phyloP scores from a whole-genome alignment of 2,113 vertebrate species.

The Oophaga pumilio region DNA sequence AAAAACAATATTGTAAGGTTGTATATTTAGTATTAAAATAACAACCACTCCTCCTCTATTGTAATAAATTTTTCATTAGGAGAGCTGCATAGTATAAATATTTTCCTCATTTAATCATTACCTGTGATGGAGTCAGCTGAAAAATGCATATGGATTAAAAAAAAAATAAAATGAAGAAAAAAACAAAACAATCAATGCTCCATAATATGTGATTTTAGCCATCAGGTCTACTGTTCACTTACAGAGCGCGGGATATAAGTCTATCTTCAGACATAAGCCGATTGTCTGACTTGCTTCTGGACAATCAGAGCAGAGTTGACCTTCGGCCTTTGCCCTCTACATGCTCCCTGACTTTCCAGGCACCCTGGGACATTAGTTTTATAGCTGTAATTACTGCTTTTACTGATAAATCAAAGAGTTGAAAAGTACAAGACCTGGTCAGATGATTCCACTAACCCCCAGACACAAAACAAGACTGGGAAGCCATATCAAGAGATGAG shows the following conservation, averaged over 20 bases:
- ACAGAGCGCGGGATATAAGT: neutral
- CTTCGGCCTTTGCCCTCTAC: slow-evolving; percentile 65
- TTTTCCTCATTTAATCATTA: too few relatives aligned
- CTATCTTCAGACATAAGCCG: neutral
- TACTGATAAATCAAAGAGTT: slow-evolving; percentile 54
- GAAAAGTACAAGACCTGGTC: slow-evolving; percentile 44
- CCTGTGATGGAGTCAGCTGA: too few relatives aligned
- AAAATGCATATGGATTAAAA: neutral
- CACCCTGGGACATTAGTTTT: slow-evolving; percentile 60
- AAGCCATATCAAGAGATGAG: neutral
- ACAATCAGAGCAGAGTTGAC: slow-evolving; percentile 64
- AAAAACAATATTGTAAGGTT: too few relatives aligned
- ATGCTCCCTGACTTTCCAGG: slow-evolving; percentile 61
- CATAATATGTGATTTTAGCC: neutral
- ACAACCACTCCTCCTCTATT: neutral
- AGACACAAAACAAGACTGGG: slow-evolving; percentile 2
- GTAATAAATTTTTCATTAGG: neutral
- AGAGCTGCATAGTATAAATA: too few relatives aligned
- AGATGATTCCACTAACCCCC: neutral
- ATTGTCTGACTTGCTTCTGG: slow-evolving; percentile 67
- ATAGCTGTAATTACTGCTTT: slow-evolving; percentile 59
- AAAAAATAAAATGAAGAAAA: neutral
- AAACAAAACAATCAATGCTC: neutral
- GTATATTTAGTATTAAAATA: too few relatives aligned
- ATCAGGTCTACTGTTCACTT: neutral